Base-by-base conservation (phyloP, 2,797 vertebrate genomes). In the Florisuga fusca region DNA sequence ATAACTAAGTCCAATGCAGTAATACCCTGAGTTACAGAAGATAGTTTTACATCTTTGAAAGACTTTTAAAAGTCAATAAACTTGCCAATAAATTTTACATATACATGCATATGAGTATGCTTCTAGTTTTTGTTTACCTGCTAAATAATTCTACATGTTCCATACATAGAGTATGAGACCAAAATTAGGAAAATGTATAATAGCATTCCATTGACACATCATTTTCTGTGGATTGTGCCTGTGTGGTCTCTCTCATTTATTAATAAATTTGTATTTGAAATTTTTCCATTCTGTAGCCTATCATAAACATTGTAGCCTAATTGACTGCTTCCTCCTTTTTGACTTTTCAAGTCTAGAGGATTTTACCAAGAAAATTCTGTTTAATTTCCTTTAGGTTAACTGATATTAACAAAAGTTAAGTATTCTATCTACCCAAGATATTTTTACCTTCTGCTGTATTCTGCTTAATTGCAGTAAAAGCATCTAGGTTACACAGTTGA, bases 161-260 rank as follows among this genome's bases (percentile, higher is more conserved):
- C 20, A 26, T 26, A 38, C 10, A 45, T 6, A 43, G 1, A 25
- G 0, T 25, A 34, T 64, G 18, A 74, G 15, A 85, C 4, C 4
- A 50, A 81, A 71, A 55, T 68, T 25, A 45, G 25, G 34, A 54
- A 7, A 82, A 25, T 2, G 26, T 16, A 57, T 51, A 58, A 61
- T 15, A 48, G 34, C 15, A n/a, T 46, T 58, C 7, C 6, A n/a
- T 17, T 64, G 9, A 6, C 8, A 21, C 0, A 1, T 13, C 7
- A 83, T 54, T 84, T 80, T 61, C 12, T 46, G 17, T 61, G 22
- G 3, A 17, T 61, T 84, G 25, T 43, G 23, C 10, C 11, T 75
- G 2, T 53, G 12, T 41, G 5, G 17, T 81, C 8, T 71, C 34
- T 67, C 21, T 51, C 17, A 17, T 61, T 34, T 74, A 64, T 20